Evolutionary conservation across 1,140 invertebrate genomes (phyloP).

Genomic region (Dendroctonus valens): DNA sequence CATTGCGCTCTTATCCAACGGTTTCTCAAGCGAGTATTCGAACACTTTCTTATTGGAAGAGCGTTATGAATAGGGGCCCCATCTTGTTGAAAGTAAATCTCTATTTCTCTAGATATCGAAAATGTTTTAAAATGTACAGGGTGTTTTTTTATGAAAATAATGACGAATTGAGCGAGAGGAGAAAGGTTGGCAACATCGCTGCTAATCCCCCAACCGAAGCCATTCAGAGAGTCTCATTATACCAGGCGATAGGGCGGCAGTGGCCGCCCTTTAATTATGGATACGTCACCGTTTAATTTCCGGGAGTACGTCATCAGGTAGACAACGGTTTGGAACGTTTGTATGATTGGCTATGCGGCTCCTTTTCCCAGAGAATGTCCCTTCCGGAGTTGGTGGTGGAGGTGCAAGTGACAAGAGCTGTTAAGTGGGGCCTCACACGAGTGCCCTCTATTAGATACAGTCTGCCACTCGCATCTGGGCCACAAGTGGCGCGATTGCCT

Average conservation of each 20-base stretch:
- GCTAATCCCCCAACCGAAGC: constrained; percentile 8
- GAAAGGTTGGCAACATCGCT: constrained; percentile 20
- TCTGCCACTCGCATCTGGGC: constrained; percentile 23
- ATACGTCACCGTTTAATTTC: constrained; percentile 45
- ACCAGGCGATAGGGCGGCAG: constrained; percentile 39
- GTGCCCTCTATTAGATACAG: constrained; percentile 22
- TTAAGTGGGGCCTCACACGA: constrained; percentile 13
- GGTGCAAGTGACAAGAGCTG: constrained; percentile 21
- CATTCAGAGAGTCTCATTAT: constrained; percentile 41
- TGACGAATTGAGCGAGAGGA: too few species aligned
- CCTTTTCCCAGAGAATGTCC: constrained; percentile 4
- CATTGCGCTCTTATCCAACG: too few species aligned
- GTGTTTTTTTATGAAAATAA: too few species aligned
- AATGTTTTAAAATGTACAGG: too few species aligned
- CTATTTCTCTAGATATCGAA: too few species aligned
- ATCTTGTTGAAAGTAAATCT: too few species aligned
- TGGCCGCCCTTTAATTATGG: constrained; percentile 42
- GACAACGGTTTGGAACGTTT: constrained; percentile 2
- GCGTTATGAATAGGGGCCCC: too few species aligned
- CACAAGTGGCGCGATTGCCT: constrained; percentile 15
- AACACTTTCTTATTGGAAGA: too few species aligned
- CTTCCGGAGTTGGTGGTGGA: background rate
- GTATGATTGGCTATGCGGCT: constrained; percentile 1
- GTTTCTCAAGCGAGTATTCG: too few species aligned
- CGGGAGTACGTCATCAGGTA: constrained; percentile 43